A percentile compares a stretch with the other conserved stretches of the same genome.
phyloP scores from a whole-genome alignment of 2,113 vertebrate genomes.

The Protomyctophum bolini region DNA sequence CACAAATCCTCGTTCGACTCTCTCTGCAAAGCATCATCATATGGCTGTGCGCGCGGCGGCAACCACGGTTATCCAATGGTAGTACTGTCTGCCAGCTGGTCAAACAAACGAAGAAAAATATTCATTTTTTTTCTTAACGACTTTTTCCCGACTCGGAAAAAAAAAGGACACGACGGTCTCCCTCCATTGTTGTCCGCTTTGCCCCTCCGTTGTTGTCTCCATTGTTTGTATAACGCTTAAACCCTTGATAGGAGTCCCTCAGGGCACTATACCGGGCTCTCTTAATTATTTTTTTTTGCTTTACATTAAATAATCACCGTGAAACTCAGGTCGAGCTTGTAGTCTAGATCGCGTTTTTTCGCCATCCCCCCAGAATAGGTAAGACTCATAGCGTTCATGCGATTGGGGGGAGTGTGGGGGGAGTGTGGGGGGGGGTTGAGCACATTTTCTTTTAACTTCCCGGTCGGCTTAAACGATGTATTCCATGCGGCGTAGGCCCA shows the following conservation, averaged over 20 bases:
- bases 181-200: no score
- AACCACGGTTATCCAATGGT: conserved; percentile 84
- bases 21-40: conserved; percentile 83
- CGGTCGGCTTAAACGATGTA: conserved; percentile 88
- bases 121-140: conserved; percentile 75
- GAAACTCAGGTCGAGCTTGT: no score
- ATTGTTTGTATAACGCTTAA: no score
- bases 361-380: no score
- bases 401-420: background rate
- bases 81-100: conserved; percentile 89
- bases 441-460: conserved; percentile 52
- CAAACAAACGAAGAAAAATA: conserved; percentile 86
- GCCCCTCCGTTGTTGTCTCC: no score
- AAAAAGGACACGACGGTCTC: background rate
- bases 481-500: conserved; percentile 86
- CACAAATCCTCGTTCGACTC: conserved; percentile 72
- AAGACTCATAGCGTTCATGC: no score
- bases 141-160: background rate
- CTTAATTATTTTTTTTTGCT: no score
- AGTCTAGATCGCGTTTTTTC: no score
- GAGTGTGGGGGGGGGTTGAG: background rate
- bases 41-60: conserved; percentile 79
- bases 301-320: no score
- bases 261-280: no score
- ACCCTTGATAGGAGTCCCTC: no score